Base-by-base conservation (phyloP, 2,797 vertebrate species). In the Coregonus ussuriensis region DNA sequence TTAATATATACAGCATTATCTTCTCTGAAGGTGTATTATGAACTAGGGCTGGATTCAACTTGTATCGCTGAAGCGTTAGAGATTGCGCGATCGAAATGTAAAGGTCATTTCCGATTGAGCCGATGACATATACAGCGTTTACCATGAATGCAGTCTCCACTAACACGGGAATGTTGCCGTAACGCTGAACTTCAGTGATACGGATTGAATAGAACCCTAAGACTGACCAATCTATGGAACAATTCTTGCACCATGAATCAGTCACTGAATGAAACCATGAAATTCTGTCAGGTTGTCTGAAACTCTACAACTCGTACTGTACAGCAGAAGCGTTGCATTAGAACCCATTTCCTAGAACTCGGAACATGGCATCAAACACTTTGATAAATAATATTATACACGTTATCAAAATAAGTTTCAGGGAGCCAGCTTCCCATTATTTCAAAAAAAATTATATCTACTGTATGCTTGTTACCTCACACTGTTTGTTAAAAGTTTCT, bases 301-400 rank as follows among this genome's bases (percentile, higher is more conserved):
- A 18, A 63, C 47, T 65, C 72, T 54, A 21, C 7, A 31, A 65
- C 52, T 70, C 65, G 37, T 73, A n/a, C 15, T 59, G 56, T 82
- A 80, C 72, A 72, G 75, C 71, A 76, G 72, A 81, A 79, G 75
- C 72, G 52, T 75, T 74, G 80, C 72, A 51, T 75, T 68, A 93
- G 85, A 90, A 88, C 91, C 92, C 90, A 91, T 86, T 87, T 89
- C 75, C 77, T 77, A 69, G 63, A 73, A 80, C 74, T 67, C 70
- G 78, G 82, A 86, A 79, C 76, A 85, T 92, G 93, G 82, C 93
- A 82, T 76, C 82, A 93, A 92, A 95, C 73, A 89, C 81, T 74
- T 86, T 93, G 95, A 97, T 97, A 97, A 98, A 97, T 97, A 98
- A 97, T 96, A 97, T 95, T 92, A 96, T 90, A 96, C 93, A 95